phyloP scores from a whole-genome alignment of 1,140 invertebrate genomes.

The Rhopalosiphum padi region DNA sequence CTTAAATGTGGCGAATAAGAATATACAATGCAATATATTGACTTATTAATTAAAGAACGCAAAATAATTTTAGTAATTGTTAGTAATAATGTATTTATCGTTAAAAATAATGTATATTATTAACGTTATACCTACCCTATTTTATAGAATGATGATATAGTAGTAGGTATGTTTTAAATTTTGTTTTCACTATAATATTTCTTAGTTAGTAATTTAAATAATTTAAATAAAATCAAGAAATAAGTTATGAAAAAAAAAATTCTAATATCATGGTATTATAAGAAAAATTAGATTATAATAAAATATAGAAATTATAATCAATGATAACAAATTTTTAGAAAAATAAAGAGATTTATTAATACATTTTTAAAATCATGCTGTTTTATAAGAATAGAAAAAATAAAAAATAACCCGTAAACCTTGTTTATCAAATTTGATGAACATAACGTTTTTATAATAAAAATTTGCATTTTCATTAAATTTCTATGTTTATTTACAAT shows the following conservation, averaged over 20 bases:
- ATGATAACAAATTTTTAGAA: neutral
- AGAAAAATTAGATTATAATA: neutral
- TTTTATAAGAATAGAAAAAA: neutral
- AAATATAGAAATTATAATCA: neutral
- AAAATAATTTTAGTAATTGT: neutral
- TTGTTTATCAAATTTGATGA: neutral
- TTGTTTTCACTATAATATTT: neutral
- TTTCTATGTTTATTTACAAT: neutral
- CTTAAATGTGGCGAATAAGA: neutral
- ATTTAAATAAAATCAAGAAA: neutral
- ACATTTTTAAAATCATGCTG: neutral
- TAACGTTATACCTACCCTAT: too few relatives aligned
- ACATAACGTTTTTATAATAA: neutral
- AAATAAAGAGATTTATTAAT: neutral
- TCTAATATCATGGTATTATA: neutral
- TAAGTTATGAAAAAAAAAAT: neutral
- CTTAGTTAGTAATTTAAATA: neutral
- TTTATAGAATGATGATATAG: too few relatives aligned
- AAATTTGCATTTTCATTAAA: neutral
- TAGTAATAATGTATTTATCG: too few relatives aligned
- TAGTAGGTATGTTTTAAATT: neutral
- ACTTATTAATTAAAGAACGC: neutral
- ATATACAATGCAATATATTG: neutral
- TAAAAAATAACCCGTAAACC: neutral
- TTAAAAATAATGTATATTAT: too few relatives aligned